Conservation (phyloP, 2,888 invertebrate species). For the Aphodius granarius region DNA sequence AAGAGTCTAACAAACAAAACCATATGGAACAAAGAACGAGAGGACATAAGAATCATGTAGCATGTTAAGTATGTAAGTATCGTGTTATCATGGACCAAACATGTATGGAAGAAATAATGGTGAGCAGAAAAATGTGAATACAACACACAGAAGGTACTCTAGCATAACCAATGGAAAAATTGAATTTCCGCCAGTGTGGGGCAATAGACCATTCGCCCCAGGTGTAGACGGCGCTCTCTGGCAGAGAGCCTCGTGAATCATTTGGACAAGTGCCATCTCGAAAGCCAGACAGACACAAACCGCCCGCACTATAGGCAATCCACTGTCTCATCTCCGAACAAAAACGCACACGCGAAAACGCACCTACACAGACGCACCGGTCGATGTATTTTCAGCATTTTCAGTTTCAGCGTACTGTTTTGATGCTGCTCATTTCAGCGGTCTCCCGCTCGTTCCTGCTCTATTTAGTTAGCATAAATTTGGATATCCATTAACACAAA, state of each 20-base stretch:
- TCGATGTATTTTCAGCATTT: slow-evolving; percentile 28
- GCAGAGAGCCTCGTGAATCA: slow-evolving; percentile 46
- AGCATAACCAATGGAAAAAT: not conserved
- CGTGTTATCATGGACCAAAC: too few relatives aligned
- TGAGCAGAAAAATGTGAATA: not conserved
- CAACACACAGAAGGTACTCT: not conserved
- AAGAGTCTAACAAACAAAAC: too few relatives aligned
- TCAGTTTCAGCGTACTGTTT: slow-evolving; percentile 36
- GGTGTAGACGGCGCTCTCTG: slow-evolving; percentile 42
- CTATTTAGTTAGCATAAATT: slow-evolving; percentile 31
- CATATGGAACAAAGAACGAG: too few relatives aligned
- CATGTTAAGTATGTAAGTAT: too few relatives aligned
- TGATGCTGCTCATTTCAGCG: slow-evolving; percentile 33
- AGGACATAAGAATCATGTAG: too few relatives aligned
- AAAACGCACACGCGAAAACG: not conserved
- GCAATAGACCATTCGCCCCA: slow-evolving; percentile 38
- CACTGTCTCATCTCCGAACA: not conserved
- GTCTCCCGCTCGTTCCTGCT: slow-evolving; percentile 26
- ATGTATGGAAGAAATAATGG: too few relatives aligned
- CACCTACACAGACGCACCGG: not conserved
- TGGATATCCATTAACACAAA: slow-evolving; percentile 20
- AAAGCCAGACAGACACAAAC: slow-evolving; percentile 39
- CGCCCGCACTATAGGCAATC: slow-evolving; percentile 32
- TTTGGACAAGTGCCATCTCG: slow-evolving; percentile 38
- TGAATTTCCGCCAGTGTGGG: slow-evolving; percentile 33